Base-by-base conservation (phyloP, 2,888 invertebrate species). In the Aproaerema taeniolella region DNA sequence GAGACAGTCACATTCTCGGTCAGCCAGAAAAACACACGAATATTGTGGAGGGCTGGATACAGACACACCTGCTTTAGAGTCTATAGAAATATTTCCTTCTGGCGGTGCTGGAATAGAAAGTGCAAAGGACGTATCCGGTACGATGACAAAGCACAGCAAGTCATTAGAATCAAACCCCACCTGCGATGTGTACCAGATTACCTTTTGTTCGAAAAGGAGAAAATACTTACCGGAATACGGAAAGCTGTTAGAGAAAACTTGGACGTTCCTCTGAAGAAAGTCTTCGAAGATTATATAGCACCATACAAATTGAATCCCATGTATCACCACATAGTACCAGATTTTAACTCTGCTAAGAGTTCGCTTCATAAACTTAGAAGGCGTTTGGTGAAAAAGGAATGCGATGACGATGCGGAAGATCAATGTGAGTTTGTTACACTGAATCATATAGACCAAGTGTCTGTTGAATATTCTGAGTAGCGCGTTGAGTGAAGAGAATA, bases 21-120 rank as follows among this genome's bases (percentile, higher is more conserved):
- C n/a, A 34, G 34, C 10, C 13, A 25, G 14, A 34, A 25, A 34
- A 25, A 25, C 4, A 34, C 24, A 1, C 16, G 6, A 9, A 25
- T 25, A 4, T n/a, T 34, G 9, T 34, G 34, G 34, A 34, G 25
- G 13, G 34, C 25, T 1, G 34, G 34, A 9, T 25, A 34, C 10
- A 13, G 14, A 14, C n/a, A 34, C 10, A 34, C 25, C 2, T 24
- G 17, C 32, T 7, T 1, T 5, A 17, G 2, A 4, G 17, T 6
- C 11, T 11, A 11, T 6, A 11, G 10, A 11, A n/a, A 17, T 11
- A 17, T 10, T 1, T 17, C 17, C 16, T 32, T 15, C 1, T 32
- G 32, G 32, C 17, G 32, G 4, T 33, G 24, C 2, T 25, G n/a
- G 7, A n/a, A 13, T n/a, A 24, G 14, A 13, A 9, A 9, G n/a